Percentiles rank a stretch among this genome's conserved stretches.
phyloP scores from a whole-genome alignment of 92 coral and sea anemone species.

The Zoanthus solanderi region DNA sequence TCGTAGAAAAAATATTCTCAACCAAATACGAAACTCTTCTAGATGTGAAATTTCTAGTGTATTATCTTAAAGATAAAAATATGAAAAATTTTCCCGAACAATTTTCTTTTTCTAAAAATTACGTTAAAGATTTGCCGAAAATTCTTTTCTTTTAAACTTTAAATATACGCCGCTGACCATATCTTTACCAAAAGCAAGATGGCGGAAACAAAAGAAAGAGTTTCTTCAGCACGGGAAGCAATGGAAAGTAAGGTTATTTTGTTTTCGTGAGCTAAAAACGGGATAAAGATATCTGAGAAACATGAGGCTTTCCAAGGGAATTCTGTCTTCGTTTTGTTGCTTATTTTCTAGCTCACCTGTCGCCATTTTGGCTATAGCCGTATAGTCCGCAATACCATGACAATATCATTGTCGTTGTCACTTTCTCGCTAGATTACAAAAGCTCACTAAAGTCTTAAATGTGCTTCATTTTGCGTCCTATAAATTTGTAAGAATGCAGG shows the following conservation, averaged over 20 bases:
- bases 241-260: constrained; percentile 81
- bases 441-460: too few species aligned
- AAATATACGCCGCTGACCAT: constrained; percentile 72
- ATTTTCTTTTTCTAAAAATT: neutral
- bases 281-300: too few species aligned
- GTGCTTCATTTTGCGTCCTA: too few species aligned
- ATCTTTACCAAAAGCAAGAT: constrained; percentile 65
- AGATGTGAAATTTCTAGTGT: neutral
- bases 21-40: neutral
- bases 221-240: constrained; percentile 91
- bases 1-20: neutral
- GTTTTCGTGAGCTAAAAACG: too few species aligned
- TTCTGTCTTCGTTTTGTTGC: too few species aligned
- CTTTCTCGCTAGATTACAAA: too few species aligned
- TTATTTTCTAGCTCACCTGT: too few species aligned
- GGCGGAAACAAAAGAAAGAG: constrained; percentile 79
- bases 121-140: neutral
- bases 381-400: too few species aligned
- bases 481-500: too few species aligned
- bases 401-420: too few species aligned
- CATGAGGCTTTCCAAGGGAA: too few species aligned
- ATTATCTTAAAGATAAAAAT: neutral
- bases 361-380: too few species aligned
- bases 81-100: neutral
- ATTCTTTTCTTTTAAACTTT: constrained; percentile 32